Conservation (phyloP, 2,797 vertebrate species). For the Eleutherodactylus coqui region DNA sequence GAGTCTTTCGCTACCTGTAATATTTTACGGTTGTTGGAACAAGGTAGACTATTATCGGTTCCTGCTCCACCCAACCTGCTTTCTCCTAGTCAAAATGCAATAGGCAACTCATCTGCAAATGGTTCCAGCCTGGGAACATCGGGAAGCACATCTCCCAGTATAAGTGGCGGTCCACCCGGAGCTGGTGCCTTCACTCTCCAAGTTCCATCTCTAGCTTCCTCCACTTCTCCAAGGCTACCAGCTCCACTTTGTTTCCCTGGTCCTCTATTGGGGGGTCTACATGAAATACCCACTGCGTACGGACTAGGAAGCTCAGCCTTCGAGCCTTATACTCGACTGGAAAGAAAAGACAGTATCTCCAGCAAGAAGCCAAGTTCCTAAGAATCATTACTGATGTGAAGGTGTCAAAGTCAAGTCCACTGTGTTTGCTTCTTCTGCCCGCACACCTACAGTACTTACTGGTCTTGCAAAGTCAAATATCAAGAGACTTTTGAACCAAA, state of each 20-base stretch:
- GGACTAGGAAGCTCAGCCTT: conserved; percentile 89
- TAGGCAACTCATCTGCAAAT: conserved; percentile 66
- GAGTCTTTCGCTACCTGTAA: conserved; percentile 93
- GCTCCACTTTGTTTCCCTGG: conserved; percentile 83
- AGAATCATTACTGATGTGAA: neutral
- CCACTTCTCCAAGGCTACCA: conserved; percentile 78
- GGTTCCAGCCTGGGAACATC: conserved; percentile 74
- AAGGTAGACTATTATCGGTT: conserved; percentile 86
- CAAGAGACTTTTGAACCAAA: conserved; percentile 24
- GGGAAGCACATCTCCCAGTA: conserved; percentile 69
- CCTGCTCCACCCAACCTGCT: conserved; percentile 81
- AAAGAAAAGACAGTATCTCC: conserved; percentile 79
- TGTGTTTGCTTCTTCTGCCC: conserved; percentile 61
- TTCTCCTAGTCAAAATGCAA: conserved; percentile 68
- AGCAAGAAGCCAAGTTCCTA: conserved; percentile 85
- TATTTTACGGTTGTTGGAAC: conserved; percentile 92
- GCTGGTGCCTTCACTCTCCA: conserved; percentile 78
- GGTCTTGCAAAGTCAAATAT: conserved; percentile 11
- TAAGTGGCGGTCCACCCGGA: conserved; percentile 67
- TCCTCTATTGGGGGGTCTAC: conserved; percentile 80
- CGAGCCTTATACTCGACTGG: conserved; percentile 89
- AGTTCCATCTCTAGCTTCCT: conserved; percentile 75
- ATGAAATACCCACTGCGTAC: conserved; percentile 80
- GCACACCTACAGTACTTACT: conserved; percentile 62
- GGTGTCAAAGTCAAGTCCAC: conserved; percentile 43